Base-by-base conservation (phyloP, 2,888 invertebrate genomes). In the Heliconius hortense region DNA sequence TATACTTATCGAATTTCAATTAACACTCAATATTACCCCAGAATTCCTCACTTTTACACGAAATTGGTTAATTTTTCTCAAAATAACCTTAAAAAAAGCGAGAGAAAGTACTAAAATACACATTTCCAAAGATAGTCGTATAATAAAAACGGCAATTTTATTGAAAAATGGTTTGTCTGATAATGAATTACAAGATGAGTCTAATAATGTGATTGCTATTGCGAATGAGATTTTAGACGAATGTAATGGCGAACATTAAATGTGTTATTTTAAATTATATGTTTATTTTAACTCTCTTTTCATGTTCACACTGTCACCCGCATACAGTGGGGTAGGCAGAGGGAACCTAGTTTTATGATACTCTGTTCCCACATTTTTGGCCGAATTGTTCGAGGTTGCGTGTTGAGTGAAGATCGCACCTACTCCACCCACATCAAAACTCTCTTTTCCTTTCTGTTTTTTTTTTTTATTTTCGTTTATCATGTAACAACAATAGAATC, bases 1-100 rank as follows among this genome's bases (percentile, higher is more conserved):
- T 80, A 87, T 86, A 0, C 81, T 94, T 2, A 86, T 93, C 82
- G 87, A 90, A 74, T 94, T 92, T 79, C 92, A 93, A 86, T 79
- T 92, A n/a, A 86, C 90, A 13, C 90, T 92, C 70, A 86, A 84
- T 8, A 79, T 87, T 0, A 88, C 89, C 0, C 79, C 84, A 11
- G 93, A 93, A 78, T 93, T 93, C 79, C 77, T 93, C 1, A 84
- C 84, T 2, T 93, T 92, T 74, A 82, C 85, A 10, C 86, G 87
- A 68, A 89, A 87, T 76, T 94, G 93, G 93, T 78, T 94, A 0
- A 88, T 84, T 26, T 82, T 93, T 28, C 79, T 93, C 1, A 89
- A 84, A 76, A 89, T 92, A 31, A 90, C 90, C 0, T 79, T 92
- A 31, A 85, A 86, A 78, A 89, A 86, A 67, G 84, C 81, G 39